phyloP scores from a whole-genome alignment of 2,888 invertebrate species.

The Pemphredon lugubris region DNA sequence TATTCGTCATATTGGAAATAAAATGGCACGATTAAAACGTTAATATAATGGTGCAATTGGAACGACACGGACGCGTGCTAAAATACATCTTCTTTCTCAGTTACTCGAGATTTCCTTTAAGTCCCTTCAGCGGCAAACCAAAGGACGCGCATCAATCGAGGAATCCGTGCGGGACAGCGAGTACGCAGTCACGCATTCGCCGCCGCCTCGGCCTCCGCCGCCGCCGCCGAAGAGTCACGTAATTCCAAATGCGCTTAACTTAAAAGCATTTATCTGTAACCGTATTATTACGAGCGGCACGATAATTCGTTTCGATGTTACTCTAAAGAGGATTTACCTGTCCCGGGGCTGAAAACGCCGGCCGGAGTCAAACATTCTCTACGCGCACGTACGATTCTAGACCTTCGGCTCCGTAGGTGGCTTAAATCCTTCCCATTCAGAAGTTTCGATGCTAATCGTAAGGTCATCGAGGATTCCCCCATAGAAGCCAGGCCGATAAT shows the following conservation, averaged over 20 bases:
- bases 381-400: constrained; percentile 12
- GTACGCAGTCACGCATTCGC: constrained; percentile 17
- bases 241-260: constrained; percentile 65
- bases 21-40: no score
- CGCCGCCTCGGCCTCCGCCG: no score
- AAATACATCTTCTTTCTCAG: no score
- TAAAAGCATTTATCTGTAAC: constrained; percentile 66
- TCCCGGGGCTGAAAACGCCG: constrained; percentile 46
- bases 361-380: constrained; percentile 20
- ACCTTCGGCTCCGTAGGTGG: constrained; percentile 38
- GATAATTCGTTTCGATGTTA: constrained; percentile 63
- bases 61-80: no score
- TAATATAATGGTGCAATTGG: no score
- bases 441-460: constrained; percentile 61
- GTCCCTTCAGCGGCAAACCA: not conserved
- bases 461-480: constrained; percentile 40
- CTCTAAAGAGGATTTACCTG: constrained; percentile 62
- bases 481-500: constrained; percentile 39
- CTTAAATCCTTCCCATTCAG: constrained; percentile 41
- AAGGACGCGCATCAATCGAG: not conserved
- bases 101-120: no score
- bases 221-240: constrained; percentile 41
- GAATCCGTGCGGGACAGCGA: no score
- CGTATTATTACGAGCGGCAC: constrained; percentile 58
- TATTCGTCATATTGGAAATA: no score